A percentile compares a stretch with the other conserved stretches of the same genome.
phyloP scores from a whole-genome alignment of 2,888 invertebrate genomes.

The Drosophila pseudotakahashii region DNA sequence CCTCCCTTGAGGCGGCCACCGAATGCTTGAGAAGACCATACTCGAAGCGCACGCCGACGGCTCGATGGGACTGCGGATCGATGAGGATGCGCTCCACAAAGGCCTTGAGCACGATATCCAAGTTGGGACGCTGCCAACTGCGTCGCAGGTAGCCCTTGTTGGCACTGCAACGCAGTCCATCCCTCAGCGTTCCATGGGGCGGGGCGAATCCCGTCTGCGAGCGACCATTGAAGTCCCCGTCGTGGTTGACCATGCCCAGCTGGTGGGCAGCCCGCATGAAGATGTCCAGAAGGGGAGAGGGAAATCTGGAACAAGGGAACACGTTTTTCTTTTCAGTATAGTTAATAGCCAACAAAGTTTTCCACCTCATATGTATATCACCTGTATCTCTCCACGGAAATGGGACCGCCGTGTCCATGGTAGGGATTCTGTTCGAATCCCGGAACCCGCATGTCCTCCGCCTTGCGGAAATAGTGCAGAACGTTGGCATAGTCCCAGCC shows the following conservation, averaged over 20 bases:
- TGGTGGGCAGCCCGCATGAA: constrained; percentile 89
- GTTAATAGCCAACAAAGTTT: no score
- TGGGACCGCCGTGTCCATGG: constrained; percentile 89
- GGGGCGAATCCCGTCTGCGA: constrained; percentile 92
- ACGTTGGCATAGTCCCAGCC: constrained; percentile 93
- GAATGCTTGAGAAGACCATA: constrained; percentile 80
- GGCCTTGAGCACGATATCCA: constrained; percentile 89
- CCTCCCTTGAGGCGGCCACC: constrained; percentile 89
- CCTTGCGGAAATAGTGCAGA: constrained; percentile 91
- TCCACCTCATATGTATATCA: no score
- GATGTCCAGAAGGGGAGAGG: constrained; percentile 88
- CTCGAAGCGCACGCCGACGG: constrained; percentile 88
- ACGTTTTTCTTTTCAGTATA: no score
- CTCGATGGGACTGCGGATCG: constrained; percentile 86
- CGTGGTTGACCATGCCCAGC: constrained; percentile 87
- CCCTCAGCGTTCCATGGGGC: constrained; percentile 90
- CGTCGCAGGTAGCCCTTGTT: constrained; percentile 92
- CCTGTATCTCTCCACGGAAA: constrained; percentile 89
- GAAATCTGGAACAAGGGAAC: constrained; percentile 84
- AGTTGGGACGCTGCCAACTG: constrained; percentile 88
- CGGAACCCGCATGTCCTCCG: constrained; percentile 90
- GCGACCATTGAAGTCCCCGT: constrained; percentile 90
- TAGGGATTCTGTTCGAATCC: constrained; percentile 85
- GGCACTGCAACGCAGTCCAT: constrained; percentile 93
- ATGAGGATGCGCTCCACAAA: constrained; percentile 89